Base-by-base conservation (phyloP, 2,797 vertebrate species). In the Chelon auratus region DNA sequence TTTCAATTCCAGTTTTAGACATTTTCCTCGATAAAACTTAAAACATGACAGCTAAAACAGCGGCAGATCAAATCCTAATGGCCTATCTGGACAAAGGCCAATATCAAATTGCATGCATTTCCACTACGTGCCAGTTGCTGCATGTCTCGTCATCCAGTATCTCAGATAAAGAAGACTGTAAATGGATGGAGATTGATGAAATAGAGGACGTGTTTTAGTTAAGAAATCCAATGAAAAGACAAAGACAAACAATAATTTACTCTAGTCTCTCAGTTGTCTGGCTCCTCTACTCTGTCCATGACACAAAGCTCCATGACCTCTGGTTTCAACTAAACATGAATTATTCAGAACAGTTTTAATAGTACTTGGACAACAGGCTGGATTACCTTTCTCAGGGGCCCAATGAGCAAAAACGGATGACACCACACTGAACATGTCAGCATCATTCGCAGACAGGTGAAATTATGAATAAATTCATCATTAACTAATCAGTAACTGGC, bases 41-140 rank as follows among this genome's bases (percentile, higher is more conserved):
- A 75, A 67, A 48, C 10, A n/a, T 39, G 69, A 73, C 71, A 77
- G 68, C 13, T 69, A 62, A 76, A 71, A 81, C n/a, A 62, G 53
- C 14, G 9, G 30, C 36, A 80, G 84, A 81, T 83, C 68, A 76
- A 67, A 77, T 78, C 62, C 68, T 81, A 83, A 89, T 76, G 54
- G 58, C 48, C 66, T 83, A 60, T 76, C 56, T 87, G 87, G 75
- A 85, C 40, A 61, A 24, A 24, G 53, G 75, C 82, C 62, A 79
- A 50, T 17, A 40, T 76, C 45, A 66, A 79, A 86, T 60, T 62
- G 33, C 63, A 75, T 54, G 64, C 20, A 55, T 74, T 26, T 75
- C 5, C 20, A 26, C 47, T 42, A 55, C 51, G 45, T 57, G 45
- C 48, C 48, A 68, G 53, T 71, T 6, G 24, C 20, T 50, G 9